phyloP scores from a whole-genome alignment of 2,113 vertebrate genomes.

The Menura novaehollandiae region DNA sequence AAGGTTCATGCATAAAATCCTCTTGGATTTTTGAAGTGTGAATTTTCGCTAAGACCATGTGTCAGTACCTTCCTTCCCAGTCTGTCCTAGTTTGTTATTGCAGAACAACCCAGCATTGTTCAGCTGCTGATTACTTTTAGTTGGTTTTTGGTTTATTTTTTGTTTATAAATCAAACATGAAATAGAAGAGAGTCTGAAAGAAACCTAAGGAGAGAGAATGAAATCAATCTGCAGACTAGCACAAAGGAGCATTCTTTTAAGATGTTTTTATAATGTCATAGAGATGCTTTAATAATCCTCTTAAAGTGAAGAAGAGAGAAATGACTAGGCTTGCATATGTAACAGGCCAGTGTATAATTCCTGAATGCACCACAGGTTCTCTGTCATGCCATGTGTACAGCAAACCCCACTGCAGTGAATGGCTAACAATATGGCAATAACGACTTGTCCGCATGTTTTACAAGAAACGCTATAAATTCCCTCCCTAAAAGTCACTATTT shows the following conservation, averaged over 20 bases:
- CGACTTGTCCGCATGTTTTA: neutral
- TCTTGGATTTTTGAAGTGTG: neutral
- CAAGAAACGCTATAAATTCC: neutral
- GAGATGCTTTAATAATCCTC: slow-evolving; percentile 1
- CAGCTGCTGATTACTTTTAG: neutral
- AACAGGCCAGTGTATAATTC: neutral
- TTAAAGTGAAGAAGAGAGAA: neutral
- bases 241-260: neutral
- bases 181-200: neutral
- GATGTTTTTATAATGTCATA: neutral
- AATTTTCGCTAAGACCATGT: neutral
- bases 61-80: neutral
- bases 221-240: neutral
- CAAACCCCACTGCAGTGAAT: neutral
- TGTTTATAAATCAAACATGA: neutral
- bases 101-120: neutral
- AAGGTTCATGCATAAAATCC: slow-evolving; percentile 32
- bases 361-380: neutral
- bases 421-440: neutral
- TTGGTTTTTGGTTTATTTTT: neutral
- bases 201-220: neutral
- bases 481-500: neutral
- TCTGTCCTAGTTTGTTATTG: neutral
- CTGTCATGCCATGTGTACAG: neutral
- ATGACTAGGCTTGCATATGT: neutral